Evolutionary conservation across 2,888 invertebrate genomes (phyloP), one percentile per base, ranked within the genome.

Genomic region (Pristionchus entomophagus): DNA sequence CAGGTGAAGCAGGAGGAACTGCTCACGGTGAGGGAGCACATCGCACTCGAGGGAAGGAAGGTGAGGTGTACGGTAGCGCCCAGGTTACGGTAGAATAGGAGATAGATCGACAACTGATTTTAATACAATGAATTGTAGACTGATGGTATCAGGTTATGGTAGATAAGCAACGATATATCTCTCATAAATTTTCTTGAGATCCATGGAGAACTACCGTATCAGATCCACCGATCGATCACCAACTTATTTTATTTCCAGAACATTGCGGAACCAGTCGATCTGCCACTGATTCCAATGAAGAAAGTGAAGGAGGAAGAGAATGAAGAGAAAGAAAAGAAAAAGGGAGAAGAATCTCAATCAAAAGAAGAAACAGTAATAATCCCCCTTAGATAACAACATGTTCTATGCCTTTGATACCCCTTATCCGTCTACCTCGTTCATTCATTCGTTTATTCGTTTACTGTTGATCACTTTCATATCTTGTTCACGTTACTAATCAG

Each of bases 1-100:
- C 56, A 82, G 82, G 82, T 59, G 35, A 84, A 84, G 45, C 49
- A 84, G 32, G 83, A 84, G 49, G 83, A 84, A 49, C 45, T 84
- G 62, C 45, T 32, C 32, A 84, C 65, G 29, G 83, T 84, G 49
- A 38, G 45, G 62, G 49, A 65, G 49, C 83, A 84, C 49, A 84
- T 84, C 22, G 83, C 62, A n/a, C 45, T 35, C 49, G 83, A 84
- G 65, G 49, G 65, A 45, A n/a, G 49, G 32, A 51, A 35, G 45
- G 45, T 49, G 35, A 65, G 62, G 14, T 1, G 12, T 45, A 45
- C 45, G 45, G 8, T 45, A 45, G 8, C 14, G 45, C 14, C 6
- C 45, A 14, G 45, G 45, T 45, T 45, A 45, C 45, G 45, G 45
- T 45, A 45, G 45, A n/a, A n/a, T n/a, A n/a, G n/a, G n/a, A n/a